Evolutionary conservation across 2,113 vertebrate genomes (phyloP).

Genomic region (Catharus minimus): DNA sequence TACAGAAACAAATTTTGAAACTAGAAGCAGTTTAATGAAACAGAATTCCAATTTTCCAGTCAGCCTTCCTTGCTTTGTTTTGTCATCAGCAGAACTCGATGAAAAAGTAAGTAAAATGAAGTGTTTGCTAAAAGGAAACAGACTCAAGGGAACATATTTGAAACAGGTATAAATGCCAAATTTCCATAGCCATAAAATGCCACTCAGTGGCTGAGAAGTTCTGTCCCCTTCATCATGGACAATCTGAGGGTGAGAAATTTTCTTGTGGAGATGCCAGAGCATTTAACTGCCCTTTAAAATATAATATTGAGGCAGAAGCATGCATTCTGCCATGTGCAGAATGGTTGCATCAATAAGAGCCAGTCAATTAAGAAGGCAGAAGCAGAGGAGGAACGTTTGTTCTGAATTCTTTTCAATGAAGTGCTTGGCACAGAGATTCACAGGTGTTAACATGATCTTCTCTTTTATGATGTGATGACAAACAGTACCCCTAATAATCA

Average conservation of each 20-base stretch:
- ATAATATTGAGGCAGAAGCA: background rate
- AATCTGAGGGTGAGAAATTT: background rate
- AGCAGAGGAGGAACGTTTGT: background rate
- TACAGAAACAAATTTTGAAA: slow-evolving; percentile 11
- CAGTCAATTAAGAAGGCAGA: background rate
- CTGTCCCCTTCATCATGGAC: background rate
- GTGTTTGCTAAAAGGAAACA: slow-evolving; percentile 18
- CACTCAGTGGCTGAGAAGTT: background rate
- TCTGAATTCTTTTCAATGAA: background rate
- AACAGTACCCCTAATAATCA: background rate
- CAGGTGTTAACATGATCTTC: background rate
- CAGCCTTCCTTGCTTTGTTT: background rate
- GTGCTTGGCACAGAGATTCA: background rate
- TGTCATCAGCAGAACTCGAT: background rate
- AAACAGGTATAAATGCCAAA: slow-evolving; percentile 20
- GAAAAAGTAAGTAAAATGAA: slow-evolving; percentile 22
- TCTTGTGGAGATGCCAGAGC: background rate
- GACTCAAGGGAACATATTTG: slow-evolving; percentile 3
- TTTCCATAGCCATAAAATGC: slow-evolving; percentile 26
- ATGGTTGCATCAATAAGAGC: background rate
- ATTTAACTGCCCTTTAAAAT: background rate
- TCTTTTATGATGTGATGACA: background rate
- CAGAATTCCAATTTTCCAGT: slow-evolving; percentile 9
- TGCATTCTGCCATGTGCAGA: background rate
- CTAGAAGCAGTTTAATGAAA: background rate